Evolutionary conservation across 2,113 vertebrate genomes (phyloP).

Genomic region (Poeciliopsis retropinna): DNA sequence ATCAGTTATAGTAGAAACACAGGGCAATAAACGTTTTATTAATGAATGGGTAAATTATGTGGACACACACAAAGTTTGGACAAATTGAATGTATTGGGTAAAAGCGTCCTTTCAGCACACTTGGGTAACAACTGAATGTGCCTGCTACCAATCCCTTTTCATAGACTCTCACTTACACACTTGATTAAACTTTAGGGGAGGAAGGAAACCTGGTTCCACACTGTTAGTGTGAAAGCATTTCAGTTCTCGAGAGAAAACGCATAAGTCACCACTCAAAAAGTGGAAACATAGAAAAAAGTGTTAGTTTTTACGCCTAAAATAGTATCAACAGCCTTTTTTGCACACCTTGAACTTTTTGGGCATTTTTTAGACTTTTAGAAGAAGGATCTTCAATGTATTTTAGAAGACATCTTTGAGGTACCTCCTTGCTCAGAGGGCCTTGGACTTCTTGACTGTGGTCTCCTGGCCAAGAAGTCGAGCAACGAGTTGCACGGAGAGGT

Average conservation of each 20-base stretch:
- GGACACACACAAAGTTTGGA: too few species aligned
- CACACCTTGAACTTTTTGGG: not conserved
- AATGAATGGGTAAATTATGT: not conserved
- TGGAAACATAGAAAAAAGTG: slow-evolving; percentile 36
- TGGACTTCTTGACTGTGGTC: too few species aligned
- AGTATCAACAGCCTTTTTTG: not conserved
- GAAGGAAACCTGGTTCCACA: slow-evolving; percentile 58
- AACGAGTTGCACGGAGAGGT: too few species aligned
- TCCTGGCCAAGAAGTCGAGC: too few species aligned
- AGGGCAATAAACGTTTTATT: not conserved
- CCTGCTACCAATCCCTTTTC: not conserved
- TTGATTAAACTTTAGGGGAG: slow-evolving; percentile 27
- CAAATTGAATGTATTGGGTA: not conserved
- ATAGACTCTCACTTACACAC: not conserved
- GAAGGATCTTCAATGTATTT: too few species aligned
- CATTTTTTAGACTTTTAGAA: too few species aligned
- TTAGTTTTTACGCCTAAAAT: too few species aligned
- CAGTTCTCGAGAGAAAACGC: slow-evolving; percentile 44
- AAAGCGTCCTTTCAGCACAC: not conserved
- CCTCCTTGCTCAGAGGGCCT: too few species aligned
- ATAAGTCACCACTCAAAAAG: slow-evolving; percentile 49
- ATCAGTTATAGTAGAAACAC: not conserved
- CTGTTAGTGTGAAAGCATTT: slow-evolving; percentile 36
- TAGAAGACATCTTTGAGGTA: too few species aligned
- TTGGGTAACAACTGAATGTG: not conserved